Evolutionary conservation across 2,113 vertebrate genomes (phyloP).

Genomic region (Atlantisia rogersi): DNA sequence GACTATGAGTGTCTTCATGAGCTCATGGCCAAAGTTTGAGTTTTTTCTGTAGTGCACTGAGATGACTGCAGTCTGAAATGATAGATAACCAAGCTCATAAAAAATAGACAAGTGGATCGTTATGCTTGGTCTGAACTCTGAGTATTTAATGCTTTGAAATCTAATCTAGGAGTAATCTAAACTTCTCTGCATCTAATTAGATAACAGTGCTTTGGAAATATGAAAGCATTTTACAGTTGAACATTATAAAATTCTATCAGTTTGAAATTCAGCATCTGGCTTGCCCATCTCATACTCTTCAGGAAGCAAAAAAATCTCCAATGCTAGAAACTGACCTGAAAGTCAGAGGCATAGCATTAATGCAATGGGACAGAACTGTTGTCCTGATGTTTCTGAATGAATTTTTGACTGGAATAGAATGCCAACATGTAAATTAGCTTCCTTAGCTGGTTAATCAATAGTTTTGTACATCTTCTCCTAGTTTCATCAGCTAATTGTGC

Average conservation of each 20-base stretch:
- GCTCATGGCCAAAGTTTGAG: neutral
- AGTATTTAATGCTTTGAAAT: neutral
- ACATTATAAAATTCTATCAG: neutral
- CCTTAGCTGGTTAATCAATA: neutral
- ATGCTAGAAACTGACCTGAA: neutral
- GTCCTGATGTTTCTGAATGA: neutral
- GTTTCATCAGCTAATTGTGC: neutral
- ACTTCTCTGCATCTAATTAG: neutral
- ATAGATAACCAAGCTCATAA: neutral
- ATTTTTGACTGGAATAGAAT: constrained; percentile 6
- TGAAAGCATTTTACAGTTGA: neutral
- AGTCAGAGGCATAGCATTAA: neutral
- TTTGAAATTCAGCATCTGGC: neutral
- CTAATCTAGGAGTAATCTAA: neutral
- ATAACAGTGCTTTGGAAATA: neutral
- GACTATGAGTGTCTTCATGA: neutral
- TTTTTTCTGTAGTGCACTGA: neutral
- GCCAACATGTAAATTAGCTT: neutral
- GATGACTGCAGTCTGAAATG: neutral
- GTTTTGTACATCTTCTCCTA: neutral
- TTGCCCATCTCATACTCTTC: neutral
- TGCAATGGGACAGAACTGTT: neutral
- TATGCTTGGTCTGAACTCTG: neutral
- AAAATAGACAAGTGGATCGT: neutral
- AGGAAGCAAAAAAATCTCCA: neutral